These are phyloP conservation scores for Eremophila alpestris DNA, from an alignment of 2,797 vertebrate species.

Conservation along the genomic window DNA sequence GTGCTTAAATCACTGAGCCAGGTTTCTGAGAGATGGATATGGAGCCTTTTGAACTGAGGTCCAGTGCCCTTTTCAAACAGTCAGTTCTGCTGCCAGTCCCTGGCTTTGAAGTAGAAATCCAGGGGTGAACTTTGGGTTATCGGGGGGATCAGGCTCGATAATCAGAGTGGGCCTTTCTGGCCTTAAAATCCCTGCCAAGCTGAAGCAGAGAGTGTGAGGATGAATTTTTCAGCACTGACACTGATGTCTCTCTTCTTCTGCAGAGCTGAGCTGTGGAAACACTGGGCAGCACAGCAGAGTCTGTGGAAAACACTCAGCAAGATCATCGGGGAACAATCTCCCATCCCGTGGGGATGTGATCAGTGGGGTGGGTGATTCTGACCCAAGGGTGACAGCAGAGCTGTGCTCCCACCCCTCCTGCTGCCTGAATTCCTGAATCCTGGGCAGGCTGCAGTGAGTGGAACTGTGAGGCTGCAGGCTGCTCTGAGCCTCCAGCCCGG, in stretches of 20 bases:
- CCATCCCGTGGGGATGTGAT: accelerated
- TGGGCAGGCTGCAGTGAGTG: not conserved
- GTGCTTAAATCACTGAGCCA: not conserved
- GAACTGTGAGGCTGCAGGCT: not conserved
- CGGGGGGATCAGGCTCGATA: not conserved
- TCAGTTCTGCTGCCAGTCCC: not conserved
- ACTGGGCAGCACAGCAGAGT: not conserved
- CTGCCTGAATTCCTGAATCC: not conserved
- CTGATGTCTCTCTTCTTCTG: not conserved
- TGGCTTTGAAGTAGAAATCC: conserved; percentile 20
- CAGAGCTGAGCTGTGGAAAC: not conserved
- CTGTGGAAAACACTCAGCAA: not conserved
- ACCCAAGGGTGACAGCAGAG: not conserved
- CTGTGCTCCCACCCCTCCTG: not conserved
- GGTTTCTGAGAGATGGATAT: not conserved
- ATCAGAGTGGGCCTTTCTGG: not conserved
- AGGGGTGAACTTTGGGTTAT: conserved; percentile 6
- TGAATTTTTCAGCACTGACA: not conserved
- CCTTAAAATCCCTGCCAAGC: not conserved
- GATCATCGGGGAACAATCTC: not conserved
- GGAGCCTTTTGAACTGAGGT: not conserved
- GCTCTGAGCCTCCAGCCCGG: not conserved
- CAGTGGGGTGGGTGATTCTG: not conserved
- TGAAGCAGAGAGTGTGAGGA: not conserved
- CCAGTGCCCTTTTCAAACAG: not conserved